These are phyloP conservation scores for Meloidogyne chitwoodi DNA, from an alignment of 1,140 invertebrate genomes.

Conservation along the genomic window DNA sequence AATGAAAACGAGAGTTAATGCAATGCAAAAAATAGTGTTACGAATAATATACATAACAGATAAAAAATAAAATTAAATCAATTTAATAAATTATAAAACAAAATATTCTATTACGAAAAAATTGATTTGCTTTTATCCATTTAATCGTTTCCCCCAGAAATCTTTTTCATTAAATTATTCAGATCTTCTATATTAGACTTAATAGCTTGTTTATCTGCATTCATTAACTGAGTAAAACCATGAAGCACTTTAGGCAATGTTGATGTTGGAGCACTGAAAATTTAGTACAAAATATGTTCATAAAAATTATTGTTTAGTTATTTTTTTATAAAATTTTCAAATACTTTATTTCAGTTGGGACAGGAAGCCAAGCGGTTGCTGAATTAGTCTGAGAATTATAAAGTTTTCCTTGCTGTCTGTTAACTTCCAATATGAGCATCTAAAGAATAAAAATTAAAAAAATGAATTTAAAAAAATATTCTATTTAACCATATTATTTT, in stretches of 20 bases:
- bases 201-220: constrained; percentile 17
- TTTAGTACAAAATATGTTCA: background rate
- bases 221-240: constrained; percentile 15
- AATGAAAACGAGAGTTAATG: background rate
- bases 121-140: too few species aligned
- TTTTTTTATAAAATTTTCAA: background rate
- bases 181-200: background rate
- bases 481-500: constrained; percentile 8
- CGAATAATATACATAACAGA: too few species aligned
- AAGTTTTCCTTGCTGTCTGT: constrained; percentile 12
- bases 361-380: background rate
- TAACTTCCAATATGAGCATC: constrained; percentile 9
- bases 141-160: background rate
- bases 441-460: background rate
- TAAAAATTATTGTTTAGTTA: background rate
- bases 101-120: background rate
- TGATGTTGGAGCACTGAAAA: constrained; percentile 1
- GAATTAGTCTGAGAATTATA: background rate
- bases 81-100: background rate
- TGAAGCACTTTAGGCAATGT: background rate
- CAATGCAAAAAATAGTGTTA: background rate
- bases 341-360: background rate
- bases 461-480: background rate
- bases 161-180: background rate
- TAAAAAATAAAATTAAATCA: background rate